phyloP scores from a whole-genome alignment of 1,140 invertebrate genomes.

The Mactra quadrangularis region DNA sequence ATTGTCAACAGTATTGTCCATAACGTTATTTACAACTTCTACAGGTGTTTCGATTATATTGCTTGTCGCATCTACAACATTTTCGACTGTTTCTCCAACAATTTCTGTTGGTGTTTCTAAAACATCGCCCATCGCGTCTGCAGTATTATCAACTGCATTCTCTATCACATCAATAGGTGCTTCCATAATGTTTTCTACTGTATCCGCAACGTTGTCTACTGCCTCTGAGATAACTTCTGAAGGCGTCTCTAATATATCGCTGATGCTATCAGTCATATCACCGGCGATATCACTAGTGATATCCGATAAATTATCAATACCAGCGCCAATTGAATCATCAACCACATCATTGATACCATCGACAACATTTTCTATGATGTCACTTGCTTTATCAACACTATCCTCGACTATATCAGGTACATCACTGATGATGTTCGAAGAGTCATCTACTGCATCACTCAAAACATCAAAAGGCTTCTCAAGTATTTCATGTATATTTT shows the following conservation, averaged over 20 bases:
- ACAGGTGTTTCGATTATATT: not conserved
- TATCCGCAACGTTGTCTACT: not conserved
- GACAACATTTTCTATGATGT: not conserved
- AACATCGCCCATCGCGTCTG: not conserved
- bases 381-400: not conserved
- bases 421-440: not conserved
- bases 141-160: constrained; percentile 1
- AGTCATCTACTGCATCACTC: not conserved
- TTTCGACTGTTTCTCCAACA: not conserved
- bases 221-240: not conserved
- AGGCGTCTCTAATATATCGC: not conserved
- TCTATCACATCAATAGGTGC: not conserved
- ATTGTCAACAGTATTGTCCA: not conserved
- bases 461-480: not conserved
- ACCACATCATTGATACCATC: not conserved
- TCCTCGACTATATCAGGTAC: not conserved
- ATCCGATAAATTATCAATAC: not conserved
- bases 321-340: no score
- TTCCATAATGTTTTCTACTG: not conserved
- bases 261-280: not conserved
- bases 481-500: not conserved
- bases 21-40: not conserved
- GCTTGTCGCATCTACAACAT: not conserved
- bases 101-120: not conserved
- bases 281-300: not conserved